phyloP scores from a whole-genome alignment of 2,113 vertebrate genomes.

The Solenodon paradoxus region DNA sequence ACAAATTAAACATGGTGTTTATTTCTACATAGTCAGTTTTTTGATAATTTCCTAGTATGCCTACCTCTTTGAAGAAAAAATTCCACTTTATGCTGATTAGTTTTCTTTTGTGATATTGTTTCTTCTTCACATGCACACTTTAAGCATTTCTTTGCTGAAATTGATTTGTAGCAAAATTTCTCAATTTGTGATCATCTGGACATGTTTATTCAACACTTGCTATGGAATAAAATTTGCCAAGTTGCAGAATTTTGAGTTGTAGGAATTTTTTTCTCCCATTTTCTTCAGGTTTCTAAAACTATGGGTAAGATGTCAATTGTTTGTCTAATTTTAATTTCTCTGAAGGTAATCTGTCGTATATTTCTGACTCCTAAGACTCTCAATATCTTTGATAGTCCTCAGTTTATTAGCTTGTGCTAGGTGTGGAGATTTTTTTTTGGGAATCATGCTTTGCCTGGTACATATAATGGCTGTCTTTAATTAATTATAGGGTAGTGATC shows the following conservation, averaged over 20 bases:
- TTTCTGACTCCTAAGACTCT: background rate
- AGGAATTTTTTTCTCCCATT: background rate
- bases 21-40: background rate
- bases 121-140: background rate
- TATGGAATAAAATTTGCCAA: background rate
- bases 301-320: background rate
- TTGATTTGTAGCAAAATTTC: background rate
- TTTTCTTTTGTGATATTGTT: background rate
- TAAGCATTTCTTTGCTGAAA: background rate
- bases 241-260: background rate
- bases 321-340: background rate
- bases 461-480: fast-evolving
- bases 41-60: background rate
- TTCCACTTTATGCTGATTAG: background rate
- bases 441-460: background rate
- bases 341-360: background rate
- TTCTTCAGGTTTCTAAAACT: background rate
- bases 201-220: background rate
- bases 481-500: background rate
- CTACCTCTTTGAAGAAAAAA: background rate
- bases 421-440: background rate
- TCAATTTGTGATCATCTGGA: background rate
- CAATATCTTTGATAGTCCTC: background rate
- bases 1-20: background rate
- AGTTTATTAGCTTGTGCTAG: background rate